A percentile compares a stretch with the other conserved stretches of the same genome.
Evolutionary conservation across 2,888 invertebrate genomes (phyloP).

Genomic region (Epinotia nisella): DNA sequence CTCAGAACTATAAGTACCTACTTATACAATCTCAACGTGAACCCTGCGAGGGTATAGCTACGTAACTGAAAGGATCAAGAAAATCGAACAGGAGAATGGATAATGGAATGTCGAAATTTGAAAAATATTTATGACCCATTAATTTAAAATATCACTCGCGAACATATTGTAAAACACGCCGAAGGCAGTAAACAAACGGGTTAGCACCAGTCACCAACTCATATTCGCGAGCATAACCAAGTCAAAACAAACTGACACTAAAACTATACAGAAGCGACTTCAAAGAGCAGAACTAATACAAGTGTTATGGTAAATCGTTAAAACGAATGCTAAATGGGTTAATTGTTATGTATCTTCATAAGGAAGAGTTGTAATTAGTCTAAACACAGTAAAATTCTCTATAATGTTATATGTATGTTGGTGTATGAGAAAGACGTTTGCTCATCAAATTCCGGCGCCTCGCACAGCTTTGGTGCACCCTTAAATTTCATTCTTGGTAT

Average conservation of each 20-base stretch:
- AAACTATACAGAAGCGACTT: conserved; percentile 22
- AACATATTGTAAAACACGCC: background rate
- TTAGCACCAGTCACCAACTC: conserved; percentile 19
- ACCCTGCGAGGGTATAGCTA: no score
- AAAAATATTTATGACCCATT: background rate
- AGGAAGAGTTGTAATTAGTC: conserved; percentile 17
- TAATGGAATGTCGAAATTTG: background rate
- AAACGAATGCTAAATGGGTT: conserved; percentile 18
- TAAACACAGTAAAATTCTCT: conserved; percentile 7
- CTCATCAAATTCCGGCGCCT: no score
- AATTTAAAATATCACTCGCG: background rate
- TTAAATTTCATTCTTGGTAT: no score
- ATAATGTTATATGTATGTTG: background rate
- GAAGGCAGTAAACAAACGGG: conserved; percentile 13
- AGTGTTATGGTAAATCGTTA: conserved; percentile 25
- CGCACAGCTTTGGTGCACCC: no score
- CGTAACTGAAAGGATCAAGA: background rate
- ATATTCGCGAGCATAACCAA: conserved; percentile 15
- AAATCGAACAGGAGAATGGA: background rate
- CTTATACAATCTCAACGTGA: no score
- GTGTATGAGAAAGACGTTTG: no score
- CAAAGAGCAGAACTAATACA: conserved; percentile 26
- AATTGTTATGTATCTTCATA: conserved; percentile 30
- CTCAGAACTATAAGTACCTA: no score
- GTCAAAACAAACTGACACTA: conserved; percentile 1